A percentile compares a stretch with the other conserved stretches of the same genome.
Conservation (phyloP, 2,113 vertebrate species). For the Emydocephalus ijimae region DNA sequence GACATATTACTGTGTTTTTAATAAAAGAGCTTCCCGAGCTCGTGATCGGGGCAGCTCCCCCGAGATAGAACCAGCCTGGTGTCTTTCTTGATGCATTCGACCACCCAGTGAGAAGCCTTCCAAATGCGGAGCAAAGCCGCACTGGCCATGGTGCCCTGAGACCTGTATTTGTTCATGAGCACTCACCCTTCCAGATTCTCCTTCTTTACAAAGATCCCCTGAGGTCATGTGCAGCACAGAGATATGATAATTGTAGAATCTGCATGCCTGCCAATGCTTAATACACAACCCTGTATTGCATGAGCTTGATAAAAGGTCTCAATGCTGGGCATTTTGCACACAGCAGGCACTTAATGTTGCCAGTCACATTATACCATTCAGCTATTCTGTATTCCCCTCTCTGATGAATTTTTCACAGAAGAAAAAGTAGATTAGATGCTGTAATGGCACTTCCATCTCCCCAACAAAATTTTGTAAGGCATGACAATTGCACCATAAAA, state of each 20-base stretch:
- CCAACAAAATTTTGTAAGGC: neutral
- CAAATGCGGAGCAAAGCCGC: too few relatives aligned
- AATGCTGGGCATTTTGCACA: neutral
- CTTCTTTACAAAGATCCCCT: neutral
- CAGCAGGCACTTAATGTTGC: neutral
- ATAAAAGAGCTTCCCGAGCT: too few relatives aligned
- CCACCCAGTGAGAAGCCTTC: too few relatives aligned
- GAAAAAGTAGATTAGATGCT: neutral
- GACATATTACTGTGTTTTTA: too few relatives aligned
- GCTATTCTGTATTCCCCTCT: neutral
- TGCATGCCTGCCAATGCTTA: neutral
- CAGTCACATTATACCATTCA: neutral
- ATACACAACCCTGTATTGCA: neutral
- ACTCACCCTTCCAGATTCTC: neutral
- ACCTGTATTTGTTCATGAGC: neutral
- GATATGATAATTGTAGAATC: constrained; percentile 5
- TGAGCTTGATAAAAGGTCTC: neutral
- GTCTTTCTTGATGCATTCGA: too few relatives aligned
- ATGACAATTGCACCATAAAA: neutral
- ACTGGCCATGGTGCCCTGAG: neutral
- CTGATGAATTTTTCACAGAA: neutral
- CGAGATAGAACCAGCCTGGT: too few relatives aligned
- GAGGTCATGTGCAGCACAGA: neutral
- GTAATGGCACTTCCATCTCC: neutral
- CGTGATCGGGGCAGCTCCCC: too few relatives aligned